Conservation (phyloP, 2,888 invertebrate species). For the Acleris cristana region DNA sequence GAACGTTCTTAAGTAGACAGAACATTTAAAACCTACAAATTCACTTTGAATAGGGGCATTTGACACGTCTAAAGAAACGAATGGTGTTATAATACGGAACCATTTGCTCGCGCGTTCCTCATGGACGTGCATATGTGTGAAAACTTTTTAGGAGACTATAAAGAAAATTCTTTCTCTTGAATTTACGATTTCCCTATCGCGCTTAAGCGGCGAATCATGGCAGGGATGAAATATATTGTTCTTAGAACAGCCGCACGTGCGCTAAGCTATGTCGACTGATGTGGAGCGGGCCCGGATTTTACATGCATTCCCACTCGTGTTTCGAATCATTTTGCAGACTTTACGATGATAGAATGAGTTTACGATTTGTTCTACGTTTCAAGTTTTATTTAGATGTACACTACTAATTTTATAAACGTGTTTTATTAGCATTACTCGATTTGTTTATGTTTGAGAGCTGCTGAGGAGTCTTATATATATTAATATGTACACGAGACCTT, state of each 20-base stretch:
- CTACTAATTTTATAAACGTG: too few species aligned
- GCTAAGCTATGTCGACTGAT: slow-evolving; percentile 40
- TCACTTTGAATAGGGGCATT: slow-evolving; percentile 71
- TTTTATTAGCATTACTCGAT: too few species aligned
- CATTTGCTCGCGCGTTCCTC: slow-evolving; percentile 66
- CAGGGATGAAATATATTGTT: slow-evolving; percentile 73
- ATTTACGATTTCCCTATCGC: slow-evolving; percentile 80
- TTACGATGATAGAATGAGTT: neutral
- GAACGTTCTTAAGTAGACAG: neutral
- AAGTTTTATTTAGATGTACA: too few species aligned
- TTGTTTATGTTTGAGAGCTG: too few species aligned
- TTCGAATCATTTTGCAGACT: slow-evolving; percentile 8
- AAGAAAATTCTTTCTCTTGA: slow-evolving; percentile 74
- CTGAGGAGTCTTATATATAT: too few species aligned
- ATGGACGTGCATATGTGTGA: slow-evolving; percentile 65
- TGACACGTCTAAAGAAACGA: slow-evolving; percentile 69
- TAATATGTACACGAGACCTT: too few species aligned
- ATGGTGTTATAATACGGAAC: slow-evolving; percentile 72
- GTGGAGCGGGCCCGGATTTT: slow-evolving; percentile 38
- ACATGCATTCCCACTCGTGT: slow-evolving; percentile 33
- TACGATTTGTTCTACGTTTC: neutral
- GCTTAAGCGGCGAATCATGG: slow-evolving; percentile 77
- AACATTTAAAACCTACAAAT: slow-evolving; percentile 36
- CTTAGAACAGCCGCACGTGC: slow-evolving; percentile 59
- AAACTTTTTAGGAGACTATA: slow-evolving; percentile 74